Base-by-base conservation (phyloP, 2,113 vertebrate species). In the Eudorcas thomsonii region DNA sequence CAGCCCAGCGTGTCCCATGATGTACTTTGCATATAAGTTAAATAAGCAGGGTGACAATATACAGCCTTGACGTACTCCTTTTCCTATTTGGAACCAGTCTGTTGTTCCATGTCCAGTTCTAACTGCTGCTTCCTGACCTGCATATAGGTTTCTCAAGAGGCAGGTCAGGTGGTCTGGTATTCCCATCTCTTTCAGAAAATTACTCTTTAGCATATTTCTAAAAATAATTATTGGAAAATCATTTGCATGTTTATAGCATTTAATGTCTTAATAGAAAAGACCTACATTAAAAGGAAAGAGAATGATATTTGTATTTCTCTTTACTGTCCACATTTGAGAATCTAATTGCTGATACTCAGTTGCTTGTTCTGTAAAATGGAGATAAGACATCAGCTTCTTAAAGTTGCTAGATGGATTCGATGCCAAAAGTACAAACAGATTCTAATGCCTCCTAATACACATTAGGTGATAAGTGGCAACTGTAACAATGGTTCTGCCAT, bases 231-330 rank as follows among this genome's bases (percentile, higher is more conserved):
- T 80, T 90, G n/a, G 21, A 54, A 95, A 96, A 89, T 85, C 23
- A 57, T 59, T 94, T 94, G n/a, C n/a, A 57, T 77, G 25, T 85
- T 92, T 80, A 77, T 80, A 52, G 17, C 77, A 86, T 85, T 86
- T 82, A 93, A 89, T 74, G 67, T 85, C 74, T 97, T 93, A 82
- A 45, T 92, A 92, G 12, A 90, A 87, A 90, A 95, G 55, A 11
- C 8, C 71, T 71, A 89, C 88, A 89, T 93, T 60, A 71, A 95
- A 85, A 88, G 9, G 43, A 83, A 89, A 93, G 11, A 48, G 15
- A 95, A 74, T 80, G 19, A 71, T 36, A 96, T 88, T 64, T 92
- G 25, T 71, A 14, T 87, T 83, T 96, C n/a, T 88, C 84, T 98
- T 84, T 59, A 74, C 71, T 52, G 50, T 7, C 45, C 55, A 89